Conservation (phyloP, 1,140 invertebrate genomes). For the Pentalonia nigronervosa region DNA sequence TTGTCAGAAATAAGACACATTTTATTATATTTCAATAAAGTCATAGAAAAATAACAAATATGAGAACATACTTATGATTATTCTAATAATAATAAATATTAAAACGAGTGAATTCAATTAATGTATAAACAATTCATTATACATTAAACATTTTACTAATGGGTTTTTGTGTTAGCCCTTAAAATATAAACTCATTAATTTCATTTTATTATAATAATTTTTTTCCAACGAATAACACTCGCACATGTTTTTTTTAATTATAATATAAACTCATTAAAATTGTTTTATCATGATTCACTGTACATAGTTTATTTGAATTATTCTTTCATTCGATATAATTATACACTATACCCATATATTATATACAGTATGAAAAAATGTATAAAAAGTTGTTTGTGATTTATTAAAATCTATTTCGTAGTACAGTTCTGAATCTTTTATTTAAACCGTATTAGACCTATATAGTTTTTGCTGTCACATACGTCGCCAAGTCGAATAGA, state of each 20-base stretch:
- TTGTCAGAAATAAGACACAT: not conserved
- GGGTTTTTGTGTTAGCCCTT: too few species aligned
- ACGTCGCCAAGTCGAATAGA: too few species aligned
- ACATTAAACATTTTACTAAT: too few species aligned
- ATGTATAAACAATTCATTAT: too few species aligned
- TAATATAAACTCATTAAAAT: constrained; percentile 6
- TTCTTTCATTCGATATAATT: not conserved
- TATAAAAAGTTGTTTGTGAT: not conserved
- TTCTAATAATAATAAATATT: too few species aligned
- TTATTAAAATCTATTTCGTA: not conserved
- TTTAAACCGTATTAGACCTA: too few species aligned
- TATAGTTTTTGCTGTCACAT: too few species aligned
- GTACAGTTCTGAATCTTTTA: too few species aligned
- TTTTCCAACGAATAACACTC: not conserved
- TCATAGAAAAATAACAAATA: not conserved
- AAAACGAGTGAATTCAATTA: too few species aligned
- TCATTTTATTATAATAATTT: too few species aligned
- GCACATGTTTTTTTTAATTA: not conserved
- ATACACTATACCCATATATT: not conserved
- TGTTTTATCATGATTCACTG: not conserved
- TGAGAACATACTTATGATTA: not conserved
- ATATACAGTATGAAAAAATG: not conserved
- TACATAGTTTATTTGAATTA: not conserved
- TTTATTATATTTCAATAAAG: not conserved
- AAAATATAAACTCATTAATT: too few species aligned